phyloP scores from a whole-genome alignment of 2,113 vertebrate species.

The Numenius arquata region DNA sequence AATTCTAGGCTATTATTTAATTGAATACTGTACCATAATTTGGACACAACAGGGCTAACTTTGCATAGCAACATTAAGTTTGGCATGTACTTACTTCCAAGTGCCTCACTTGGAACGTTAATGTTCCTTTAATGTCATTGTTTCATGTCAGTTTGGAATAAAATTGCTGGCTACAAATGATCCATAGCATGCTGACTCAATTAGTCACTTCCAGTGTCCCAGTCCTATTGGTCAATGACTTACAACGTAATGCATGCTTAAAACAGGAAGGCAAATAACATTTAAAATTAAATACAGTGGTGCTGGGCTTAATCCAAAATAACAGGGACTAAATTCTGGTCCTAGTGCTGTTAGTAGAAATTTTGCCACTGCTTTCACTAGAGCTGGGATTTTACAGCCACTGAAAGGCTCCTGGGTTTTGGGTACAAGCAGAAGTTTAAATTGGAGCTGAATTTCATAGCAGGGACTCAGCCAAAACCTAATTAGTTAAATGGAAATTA shows the following conservation, averaged over 20 bases:
- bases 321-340: not conserved
- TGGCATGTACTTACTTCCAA: not conserved
- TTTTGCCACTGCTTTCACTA: not conserved
- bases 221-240: not conserved
- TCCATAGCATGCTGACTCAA: not conserved
- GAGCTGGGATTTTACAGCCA: not conserved
- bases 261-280: not conserved
- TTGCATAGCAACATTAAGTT: not conserved
- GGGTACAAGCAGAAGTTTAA: not conserved
- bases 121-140: not conserved
- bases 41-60: not conserved
- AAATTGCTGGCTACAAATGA: not conserved
- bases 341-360: not conserved
- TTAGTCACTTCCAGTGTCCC: not conserved
- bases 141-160: not conserved
- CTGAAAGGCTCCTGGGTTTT: not conserved
- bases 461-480: not conserved
- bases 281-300: not conserved
- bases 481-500: not conserved
- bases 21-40: not conserved
- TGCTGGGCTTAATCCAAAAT: not conserved
- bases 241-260: not conserved
- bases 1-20: conserved; percentile 21
- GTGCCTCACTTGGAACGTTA: not conserved
- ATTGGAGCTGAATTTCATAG: not conserved